A percentile compares a stretch with the other conserved stretches of the same genome.
These are phyloP conservation scores for Melanotaenia parkinsoni DNA, from an alignment of 2,797 vertebrate species.

Conservation along the genomic window DNA sequence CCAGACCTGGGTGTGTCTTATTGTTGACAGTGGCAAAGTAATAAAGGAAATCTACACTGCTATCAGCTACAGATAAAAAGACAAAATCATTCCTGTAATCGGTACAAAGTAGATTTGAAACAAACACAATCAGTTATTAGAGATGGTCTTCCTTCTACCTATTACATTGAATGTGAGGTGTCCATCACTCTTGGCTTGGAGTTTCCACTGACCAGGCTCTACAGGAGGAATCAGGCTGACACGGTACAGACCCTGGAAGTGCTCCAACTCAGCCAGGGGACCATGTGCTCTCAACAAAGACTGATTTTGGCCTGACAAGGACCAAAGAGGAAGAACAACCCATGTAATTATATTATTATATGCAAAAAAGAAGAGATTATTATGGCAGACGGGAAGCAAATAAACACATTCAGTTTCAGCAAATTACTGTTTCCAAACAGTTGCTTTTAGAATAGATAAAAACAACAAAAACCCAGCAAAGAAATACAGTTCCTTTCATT, in stretches of 20 bases:
- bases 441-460: too few species aligned
- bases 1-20: constrained; percentile 88
- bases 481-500: neutral
- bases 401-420: neutral
- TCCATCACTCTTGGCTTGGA: constrained; percentile 73
- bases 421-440: too few species aligned
- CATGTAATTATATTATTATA: constrained; percentile 1
- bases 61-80: constrained; percentile 78
- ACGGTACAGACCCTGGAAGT: constrained; percentile 81
- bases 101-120: neutral
- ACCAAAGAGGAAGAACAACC: neutral
- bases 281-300: constrained; percentile 65
- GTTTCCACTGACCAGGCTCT: constrained; percentile 82
- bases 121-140: neutral
- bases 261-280: constrained; percentile 71
- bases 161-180: constrained; percentile 81
- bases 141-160: constrained; percentile 73
- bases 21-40: constrained; percentile 85
- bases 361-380: neutral
- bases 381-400: neutral
- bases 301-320: constrained; percentile 70
- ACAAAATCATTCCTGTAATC: neutral
- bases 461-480: neutral
- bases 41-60: constrained; percentile 88
- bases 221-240: constrained; percentile 79